Base-by-base conservation (phyloP, 2,113 vertebrate species). In the Syngnathus scovelli region DNA sequence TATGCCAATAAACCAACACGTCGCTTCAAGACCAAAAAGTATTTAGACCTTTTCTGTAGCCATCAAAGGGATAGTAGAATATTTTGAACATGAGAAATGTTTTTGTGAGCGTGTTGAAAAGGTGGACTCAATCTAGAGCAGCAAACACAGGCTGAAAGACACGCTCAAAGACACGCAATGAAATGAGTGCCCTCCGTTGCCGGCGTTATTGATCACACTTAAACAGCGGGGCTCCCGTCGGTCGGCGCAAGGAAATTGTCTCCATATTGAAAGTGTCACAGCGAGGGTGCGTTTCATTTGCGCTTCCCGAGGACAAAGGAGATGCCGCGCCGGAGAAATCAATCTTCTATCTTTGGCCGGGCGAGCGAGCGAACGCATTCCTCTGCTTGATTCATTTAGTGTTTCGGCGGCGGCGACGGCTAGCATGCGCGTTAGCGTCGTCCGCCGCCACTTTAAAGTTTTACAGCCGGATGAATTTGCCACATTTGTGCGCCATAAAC, bases 171-270 rank as follows among this genome's bases (percentile, higher is more conserved):
- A 61, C n/a, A 61, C 27, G 11, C 55, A 16, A 36, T 16, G 27
- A 72, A 89, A 89, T 78, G 77, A 84, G 74, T 78, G 74, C 56
- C 74, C 77, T 86, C 83, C 68, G 79, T 71, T 81, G 76, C 68
- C 71, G 46, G 77, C 37, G 77, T 79, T 89, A 90, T 89, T 87
- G 89, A 91, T 91, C 75, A 81, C 69, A 83, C 80, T 90, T 86
- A 88, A 89, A 90, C 76, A 84, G 80, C 78, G 78, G 64, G 67
- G 83, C 83, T 85, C 78, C 64, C 78, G 78, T 83, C 27, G 78
- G 74, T 84, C 82, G 89, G 87, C 89, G 83, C 61, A 80, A 87
- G 89, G 84, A 89, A 91, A 91, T 91, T 90, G 87, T 84, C 71
- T 85, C 80, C 78, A 86, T 87, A 87, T 85, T 79, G 85, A 86